Evolutionary conservation across 2,113 vertebrate genomes (phyloP), one percentile per base, ranked within the genome.

Genomic region (Colius striatus): DNA sequence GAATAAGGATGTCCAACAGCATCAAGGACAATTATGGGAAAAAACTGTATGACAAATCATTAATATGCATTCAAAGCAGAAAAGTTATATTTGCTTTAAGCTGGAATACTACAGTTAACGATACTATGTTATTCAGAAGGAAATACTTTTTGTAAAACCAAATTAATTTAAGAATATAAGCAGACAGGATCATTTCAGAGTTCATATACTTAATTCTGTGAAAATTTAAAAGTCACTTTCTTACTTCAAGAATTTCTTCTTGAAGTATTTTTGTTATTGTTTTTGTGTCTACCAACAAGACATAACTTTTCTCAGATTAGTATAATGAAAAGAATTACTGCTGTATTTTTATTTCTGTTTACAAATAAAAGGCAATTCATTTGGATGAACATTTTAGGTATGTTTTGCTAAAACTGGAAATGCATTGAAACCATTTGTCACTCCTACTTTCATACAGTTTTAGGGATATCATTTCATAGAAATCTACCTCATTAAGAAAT

Each of bases 401-500:
- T 14, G 9, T 53, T 91, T 82, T 85, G 8, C 25, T 89, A 79
- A 75, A 92, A 82, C 22, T 84, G 41, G n/a, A 92, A 96, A 54
- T 60, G 45, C 4, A 34, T 61, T 81, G 41, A 82, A 84, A 68
- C 27, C 4, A 51, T 78, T 45, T 84, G 22, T 84, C 6, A 1
- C 15, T 73, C 11, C 45, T 65, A 87, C n/a, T 76, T 77, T 75
- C 79, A 45, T 72, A 34, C 16, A 65, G 41, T 65, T 85, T 86
- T 51, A 80, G 34, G 48, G 29, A 73, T 54, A 51, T n/a, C 70
- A 73, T 54, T 83, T 70, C 27, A 43, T 25, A 62, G 16, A 92
- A 84, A 84, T 76, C 11, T 91, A 82, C 68, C 34, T 76, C 66
- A 92, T 70, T 30, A 92, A 89, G 65, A 75, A 89, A 80, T 43